phyloP scores from a whole-genome alignment of 2,888 invertebrate species.

The Archips xylosteana region DNA sequence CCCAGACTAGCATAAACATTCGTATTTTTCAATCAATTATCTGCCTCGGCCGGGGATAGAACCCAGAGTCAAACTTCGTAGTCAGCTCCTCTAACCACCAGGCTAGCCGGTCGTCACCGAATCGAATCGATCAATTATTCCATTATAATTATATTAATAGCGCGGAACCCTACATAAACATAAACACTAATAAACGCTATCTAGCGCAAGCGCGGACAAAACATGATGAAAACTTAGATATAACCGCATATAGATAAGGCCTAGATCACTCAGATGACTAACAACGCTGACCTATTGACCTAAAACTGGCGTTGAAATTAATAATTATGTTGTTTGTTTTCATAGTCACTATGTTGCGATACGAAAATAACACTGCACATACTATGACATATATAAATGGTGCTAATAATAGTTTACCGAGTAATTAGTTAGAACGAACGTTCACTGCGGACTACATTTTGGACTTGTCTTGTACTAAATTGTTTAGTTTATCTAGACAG shows the following conservation, averaged over 20 bases:
- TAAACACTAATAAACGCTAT: no score
- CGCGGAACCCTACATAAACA: no score
- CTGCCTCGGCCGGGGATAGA: no score
- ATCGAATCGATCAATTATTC: no score
- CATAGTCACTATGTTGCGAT: slow-evolving; percentile 21
- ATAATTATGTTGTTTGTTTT: slow-evolving; percentile 41
- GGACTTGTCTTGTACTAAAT: neutral
- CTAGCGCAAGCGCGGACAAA: neutral
- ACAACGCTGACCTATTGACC: slow-evolving; percentile 56
- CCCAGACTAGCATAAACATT: no score
- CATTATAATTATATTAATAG: no score
- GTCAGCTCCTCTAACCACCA: no score
- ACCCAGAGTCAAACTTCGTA: no score
- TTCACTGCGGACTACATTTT: neutral
- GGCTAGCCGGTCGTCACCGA: no score
- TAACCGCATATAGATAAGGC: neutral
- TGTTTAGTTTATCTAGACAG: neutral
- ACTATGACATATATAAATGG: slow-evolving; percentile 32
- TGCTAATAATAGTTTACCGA: slow-evolving; percentile 31
- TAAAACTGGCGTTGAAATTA: slow-evolving; percentile 39
- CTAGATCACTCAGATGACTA: slow-evolving; percentile 33
- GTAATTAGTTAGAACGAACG: slow-evolving; percentile 25
- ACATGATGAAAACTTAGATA: neutral
- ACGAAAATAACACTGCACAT: slow-evolving; percentile 26
- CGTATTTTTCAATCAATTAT: no score